phyloP scores from a whole-genome alignment of 2,797 vertebrate species.

The Microhierax caerulescens region DNA sequence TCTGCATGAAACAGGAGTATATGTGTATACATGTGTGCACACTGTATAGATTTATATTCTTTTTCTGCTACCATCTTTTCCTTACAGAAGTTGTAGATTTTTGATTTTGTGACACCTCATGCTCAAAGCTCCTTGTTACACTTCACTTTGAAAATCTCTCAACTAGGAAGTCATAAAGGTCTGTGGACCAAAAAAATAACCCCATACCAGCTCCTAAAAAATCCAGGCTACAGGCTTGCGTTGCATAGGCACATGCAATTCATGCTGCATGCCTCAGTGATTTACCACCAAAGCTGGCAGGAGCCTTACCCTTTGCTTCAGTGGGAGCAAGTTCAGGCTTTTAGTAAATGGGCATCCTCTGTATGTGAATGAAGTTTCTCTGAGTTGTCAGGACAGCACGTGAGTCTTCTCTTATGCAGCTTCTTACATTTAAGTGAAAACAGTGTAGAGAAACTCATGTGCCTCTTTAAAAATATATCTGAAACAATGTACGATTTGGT shows the following conservation, averaged over 20 bases:
- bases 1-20: slow-evolving; percentile 58
- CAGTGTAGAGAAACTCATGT: not conserved
- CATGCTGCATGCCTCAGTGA: not conserved
- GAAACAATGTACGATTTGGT: not conserved
- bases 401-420: not conserved
- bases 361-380: not conserved
- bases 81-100: slow-evolving; percentile 29
- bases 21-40: slow-evolving; percentile 22
- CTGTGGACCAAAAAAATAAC: not conserved
- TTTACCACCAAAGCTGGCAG: not conserved
- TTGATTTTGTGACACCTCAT: not conserved
- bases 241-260: fast-evolving
- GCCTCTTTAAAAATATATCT: not conserved
- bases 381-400: not conserved
- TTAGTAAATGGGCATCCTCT: not conserved
- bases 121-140: not conserved
- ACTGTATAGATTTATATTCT: slow-evolving; percentile 51
- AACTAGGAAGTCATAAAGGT: not conserved
- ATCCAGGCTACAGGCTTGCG: not conserved
- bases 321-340: not conserved
- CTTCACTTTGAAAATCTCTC: not conserved
- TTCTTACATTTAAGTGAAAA: not conserved
- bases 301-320: not conserved
- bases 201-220: not conserved
- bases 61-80: slow-evolving; percentile 29